Evolutionary conservation across 1,140 invertebrate genomes (phyloP).

Genomic region (Heliconius eleuchia): DNA sequence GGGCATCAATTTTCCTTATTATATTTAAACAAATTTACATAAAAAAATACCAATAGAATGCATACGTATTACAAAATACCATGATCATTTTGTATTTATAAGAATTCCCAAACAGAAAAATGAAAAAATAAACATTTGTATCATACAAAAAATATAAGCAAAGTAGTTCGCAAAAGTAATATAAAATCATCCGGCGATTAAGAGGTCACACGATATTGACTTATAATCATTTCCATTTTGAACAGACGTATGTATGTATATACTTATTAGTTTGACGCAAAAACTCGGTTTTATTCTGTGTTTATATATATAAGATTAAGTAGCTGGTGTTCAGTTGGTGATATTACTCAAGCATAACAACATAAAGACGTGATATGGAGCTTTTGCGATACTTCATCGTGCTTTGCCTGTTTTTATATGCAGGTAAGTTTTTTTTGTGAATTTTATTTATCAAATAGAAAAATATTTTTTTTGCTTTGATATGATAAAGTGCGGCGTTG

Average conservation of each 20-base stretch:
- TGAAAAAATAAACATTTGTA: no score
- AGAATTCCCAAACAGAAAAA: no score
- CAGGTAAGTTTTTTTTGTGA: background rate
- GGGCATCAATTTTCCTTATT: no score
- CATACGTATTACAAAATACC: no score
- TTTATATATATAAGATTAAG: background rate
- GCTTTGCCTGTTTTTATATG: background rate
- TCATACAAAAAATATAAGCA: no score
- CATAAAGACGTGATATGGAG: background rate
- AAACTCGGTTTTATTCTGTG: background rate
- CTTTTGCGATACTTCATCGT: background rate
- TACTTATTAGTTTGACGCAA: background rate
- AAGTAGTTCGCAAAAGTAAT: no score
- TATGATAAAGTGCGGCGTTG: no score
- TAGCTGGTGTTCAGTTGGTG: background rate
- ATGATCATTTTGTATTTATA: no score
- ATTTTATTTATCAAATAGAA: background rate
- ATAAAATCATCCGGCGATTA: background rate
- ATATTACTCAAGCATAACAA: background rate
- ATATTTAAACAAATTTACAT: no score
- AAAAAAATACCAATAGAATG: no score
- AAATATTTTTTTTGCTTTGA: no score
- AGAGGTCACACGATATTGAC: background rate
- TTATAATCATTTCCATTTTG: background rate
- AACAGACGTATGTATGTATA: background rate